Percentiles rank a stretch among this genome's conserved stretches.
These are phyloP conservation scores for Dipodomys ordii DNA, from an alignment of 2,113 vertebrate genomes.

Conservation along the genomic window DNA sequence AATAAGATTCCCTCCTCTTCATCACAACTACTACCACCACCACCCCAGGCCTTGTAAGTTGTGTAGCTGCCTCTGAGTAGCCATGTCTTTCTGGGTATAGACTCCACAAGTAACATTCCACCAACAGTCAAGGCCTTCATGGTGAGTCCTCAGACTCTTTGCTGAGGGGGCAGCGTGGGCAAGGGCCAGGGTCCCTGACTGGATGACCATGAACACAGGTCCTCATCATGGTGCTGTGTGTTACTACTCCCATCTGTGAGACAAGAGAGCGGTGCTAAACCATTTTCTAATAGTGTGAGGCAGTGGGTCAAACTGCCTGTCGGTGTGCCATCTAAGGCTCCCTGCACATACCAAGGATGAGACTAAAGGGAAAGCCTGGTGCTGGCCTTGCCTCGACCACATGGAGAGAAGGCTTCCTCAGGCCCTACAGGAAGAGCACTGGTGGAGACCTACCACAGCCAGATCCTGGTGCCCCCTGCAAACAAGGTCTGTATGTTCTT, in stretches of 20 bases:
- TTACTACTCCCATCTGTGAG: background rate
- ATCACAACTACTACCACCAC: background rate
- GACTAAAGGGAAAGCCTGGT: background rate
- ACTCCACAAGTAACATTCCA: background rate
- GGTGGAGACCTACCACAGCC: background rate
- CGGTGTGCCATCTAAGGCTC: background rate
- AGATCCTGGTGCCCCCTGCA: background rate
- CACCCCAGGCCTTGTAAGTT: background rate
- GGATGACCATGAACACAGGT: too few species aligned
- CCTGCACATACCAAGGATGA: background rate
- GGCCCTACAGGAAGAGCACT: background rate
- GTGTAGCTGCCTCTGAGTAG: background rate
- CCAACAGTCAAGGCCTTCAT: fast-evolving
- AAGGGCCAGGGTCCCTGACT: background rate
- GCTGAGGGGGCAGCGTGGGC: background rate
- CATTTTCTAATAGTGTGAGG: background rate
- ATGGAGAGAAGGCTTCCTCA: background rate
- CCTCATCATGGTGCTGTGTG: background rate
- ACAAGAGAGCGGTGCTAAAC: background rate
- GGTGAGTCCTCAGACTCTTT: background rate
- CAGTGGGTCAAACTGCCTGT: background rate
- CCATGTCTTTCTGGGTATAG: background rate
- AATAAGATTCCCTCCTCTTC: background rate
- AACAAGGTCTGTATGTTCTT: background rate
- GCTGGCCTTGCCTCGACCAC: background rate